Percentiles rank a stretch among this genome's conserved stretches.
phyloP scores from a whole-genome alignment of 2,797 vertebrate species.

The Xenopus petersii region DNA sequence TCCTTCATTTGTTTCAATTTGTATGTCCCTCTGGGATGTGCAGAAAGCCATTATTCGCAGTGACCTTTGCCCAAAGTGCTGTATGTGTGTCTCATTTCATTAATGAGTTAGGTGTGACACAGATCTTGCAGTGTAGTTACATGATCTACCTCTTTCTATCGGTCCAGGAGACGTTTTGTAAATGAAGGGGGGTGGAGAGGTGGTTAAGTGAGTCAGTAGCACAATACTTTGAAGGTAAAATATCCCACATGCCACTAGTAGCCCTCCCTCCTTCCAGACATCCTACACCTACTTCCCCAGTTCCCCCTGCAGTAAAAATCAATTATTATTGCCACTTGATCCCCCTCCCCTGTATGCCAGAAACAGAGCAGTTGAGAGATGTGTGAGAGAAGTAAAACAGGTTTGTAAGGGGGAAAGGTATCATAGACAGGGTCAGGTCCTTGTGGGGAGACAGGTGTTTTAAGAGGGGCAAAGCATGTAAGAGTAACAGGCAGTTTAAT shows the following conservation, averaged over 20 bases:
- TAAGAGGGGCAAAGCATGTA: conserved; percentile 14
- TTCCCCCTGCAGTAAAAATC: conserved; percentile 31
- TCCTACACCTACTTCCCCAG: conserved; percentile 47
- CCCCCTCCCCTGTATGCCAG: conserved; percentile 21
- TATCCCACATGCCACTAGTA: conserved; percentile 45
- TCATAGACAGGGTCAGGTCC: conserved; percentile 3
- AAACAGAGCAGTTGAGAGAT: conserved; percentile 28
- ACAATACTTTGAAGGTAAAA: conserved; percentile 41
- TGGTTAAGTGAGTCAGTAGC: conserved; percentile 20
- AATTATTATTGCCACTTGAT: conserved; percentile 36
- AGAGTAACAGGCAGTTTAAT: conserved; percentile 34
- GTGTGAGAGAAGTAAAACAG: conserved; percentile 23
- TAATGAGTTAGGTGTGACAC: conserved; percentile 41
- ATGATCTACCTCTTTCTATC: background rate
- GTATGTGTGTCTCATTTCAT: conserved; percentile 41
- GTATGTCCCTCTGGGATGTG: conserved; percentile 3
- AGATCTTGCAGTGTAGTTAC: conserved; percentile 45
- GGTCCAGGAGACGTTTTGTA: conserved; percentile 21
- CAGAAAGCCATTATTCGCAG: conserved; percentile 34
- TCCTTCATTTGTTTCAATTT: background rate
- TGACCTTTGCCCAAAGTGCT: conserved; percentile 45
- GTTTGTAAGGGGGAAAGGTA: background rate
- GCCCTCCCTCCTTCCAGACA: conserved; percentile 44
- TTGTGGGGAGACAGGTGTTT: conserved; percentile 21
- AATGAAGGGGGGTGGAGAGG: conserved; percentile 19